phyloP scores from a whole-genome alignment of 2,888 invertebrate genomes.

The Plutella xylostella region DNA sequence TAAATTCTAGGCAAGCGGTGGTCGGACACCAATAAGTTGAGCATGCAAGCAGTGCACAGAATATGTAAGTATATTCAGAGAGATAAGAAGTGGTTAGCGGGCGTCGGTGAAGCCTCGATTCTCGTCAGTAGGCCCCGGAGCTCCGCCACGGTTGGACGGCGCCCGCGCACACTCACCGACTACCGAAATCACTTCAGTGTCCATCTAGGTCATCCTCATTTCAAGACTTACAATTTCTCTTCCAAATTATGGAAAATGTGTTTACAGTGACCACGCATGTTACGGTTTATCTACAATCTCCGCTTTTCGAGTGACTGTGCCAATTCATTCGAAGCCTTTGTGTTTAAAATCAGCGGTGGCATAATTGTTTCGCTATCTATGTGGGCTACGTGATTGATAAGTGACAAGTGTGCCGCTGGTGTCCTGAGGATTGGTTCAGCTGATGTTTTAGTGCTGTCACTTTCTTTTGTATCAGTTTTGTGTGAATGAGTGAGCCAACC shows the following conservation, averaged over 20 bases:
- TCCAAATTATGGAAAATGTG: slow-evolving; percentile 43
- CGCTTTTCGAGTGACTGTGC: neutral
- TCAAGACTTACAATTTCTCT: slow-evolving; percentile 40
- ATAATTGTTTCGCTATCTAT: slow-evolving; percentile 44
- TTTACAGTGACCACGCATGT: slow-evolving; percentile 35
- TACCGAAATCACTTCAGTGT: slow-evolving; percentile 5
- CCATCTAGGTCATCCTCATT: slow-evolving; percentile 49
- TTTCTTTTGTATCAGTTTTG: slow-evolving; percentile 27
- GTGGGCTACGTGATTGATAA: slow-evolving; percentile 57
- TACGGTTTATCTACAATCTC: neutral
- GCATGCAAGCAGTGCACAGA: slow-evolving; percentile 10
- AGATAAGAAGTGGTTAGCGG: slow-evolving; percentile 64
- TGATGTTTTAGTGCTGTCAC: neutral
- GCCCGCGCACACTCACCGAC: slow-evolving; percentile 47
- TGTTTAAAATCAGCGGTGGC: slow-evolving; percentile 37
- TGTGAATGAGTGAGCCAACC: slow-evolving; percentile 68
- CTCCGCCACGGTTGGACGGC: slow-evolving; percentile 44
- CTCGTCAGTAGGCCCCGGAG: slow-evolving; percentile 49
- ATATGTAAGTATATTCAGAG: too few species aligned
- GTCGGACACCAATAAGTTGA: too few species aligned
- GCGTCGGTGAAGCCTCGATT: slow-evolving; percentile 40
- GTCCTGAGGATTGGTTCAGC: slow-evolving; percentile 15
- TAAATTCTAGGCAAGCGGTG: too few species aligned
- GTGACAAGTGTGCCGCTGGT: slow-evolving; percentile 43
- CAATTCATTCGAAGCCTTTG: slow-evolving; percentile 19